Evolutionary conservation across 2,797 vertebrate genomes (phyloP).

Genomic region (Cirrhinus mrigala): DNA sequence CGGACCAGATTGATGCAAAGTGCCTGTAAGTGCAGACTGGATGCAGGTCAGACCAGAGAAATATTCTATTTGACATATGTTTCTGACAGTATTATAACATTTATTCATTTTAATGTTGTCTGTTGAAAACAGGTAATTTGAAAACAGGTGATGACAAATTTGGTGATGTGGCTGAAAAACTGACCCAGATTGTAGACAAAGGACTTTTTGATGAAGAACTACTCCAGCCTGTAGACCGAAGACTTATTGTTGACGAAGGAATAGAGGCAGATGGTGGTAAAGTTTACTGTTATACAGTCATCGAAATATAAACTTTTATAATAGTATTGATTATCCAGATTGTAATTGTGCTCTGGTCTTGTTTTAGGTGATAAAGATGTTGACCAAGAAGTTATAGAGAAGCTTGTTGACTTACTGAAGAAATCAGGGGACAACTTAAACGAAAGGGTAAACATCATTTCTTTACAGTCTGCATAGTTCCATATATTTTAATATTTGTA

Average conservation of each 20-base stretch:
- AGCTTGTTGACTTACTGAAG: conserved; percentile 64
- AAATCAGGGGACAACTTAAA: conserved; percentile 62
- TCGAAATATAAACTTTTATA: background rate
- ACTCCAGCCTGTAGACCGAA: conserved; percentile 4
- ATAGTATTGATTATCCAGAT: background rate
- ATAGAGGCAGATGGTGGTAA: background rate
- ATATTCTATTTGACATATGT: background rate
- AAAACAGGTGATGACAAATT: background rate
- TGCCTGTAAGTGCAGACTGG: fast-evolving
- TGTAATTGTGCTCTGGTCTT: background rate
- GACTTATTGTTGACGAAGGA: background rate
- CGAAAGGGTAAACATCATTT: conserved; percentile 55
- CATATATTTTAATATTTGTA: background rate
- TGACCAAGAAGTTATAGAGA: conserved; percentile 30
- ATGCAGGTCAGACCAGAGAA: background rate
- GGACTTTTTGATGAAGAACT: background rate
- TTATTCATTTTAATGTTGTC: background rate
- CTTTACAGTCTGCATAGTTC: background rate
- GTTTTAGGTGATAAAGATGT: background rate
- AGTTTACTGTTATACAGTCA: background rate
- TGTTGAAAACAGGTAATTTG: background rate
- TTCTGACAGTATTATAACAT: background rate
- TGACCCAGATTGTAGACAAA: conserved; percentile 57
- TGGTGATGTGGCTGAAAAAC: conserved; percentile 41
- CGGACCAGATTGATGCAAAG: no score